Percentiles rank a stretch among this genome's conserved stretches.
Evolutionary conservation across 64 coral and sea anemone genomes (phyloP).

Genomic region (Pocillopora damicornis): DNA sequence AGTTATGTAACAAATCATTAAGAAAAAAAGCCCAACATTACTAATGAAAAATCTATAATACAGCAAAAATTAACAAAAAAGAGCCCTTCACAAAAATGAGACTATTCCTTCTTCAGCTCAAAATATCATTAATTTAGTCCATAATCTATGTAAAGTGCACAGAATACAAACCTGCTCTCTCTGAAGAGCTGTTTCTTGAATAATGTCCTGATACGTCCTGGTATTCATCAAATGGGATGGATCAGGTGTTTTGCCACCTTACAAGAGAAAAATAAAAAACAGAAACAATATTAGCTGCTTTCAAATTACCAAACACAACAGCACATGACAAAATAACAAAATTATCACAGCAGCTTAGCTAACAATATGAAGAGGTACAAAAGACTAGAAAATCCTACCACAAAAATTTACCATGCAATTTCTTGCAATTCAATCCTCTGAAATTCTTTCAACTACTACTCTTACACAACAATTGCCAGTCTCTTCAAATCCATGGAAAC

Average conservation of each 20-base stretch:
- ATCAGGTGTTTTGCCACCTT: conserved; percentile 70
- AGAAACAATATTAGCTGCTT: conserved; percentile 8
- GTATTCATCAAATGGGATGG: conserved; percentile 27
- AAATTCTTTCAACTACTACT: background rate
- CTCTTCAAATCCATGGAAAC: background rate
- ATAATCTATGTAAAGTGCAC: no score
- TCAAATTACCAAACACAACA: background rate
- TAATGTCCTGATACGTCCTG: conserved; percentile 55
- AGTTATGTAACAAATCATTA: no score
- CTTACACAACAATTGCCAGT: background rate
- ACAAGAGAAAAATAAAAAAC: conserved; percentile 29
- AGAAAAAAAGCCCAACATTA: no score
- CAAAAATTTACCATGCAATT: background rate
- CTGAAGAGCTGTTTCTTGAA: conserved; percentile 50
- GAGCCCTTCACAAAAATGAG: no score
- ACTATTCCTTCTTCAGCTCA: no score
- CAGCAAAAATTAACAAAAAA: no score
- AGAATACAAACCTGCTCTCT: conserved; percentile 43
- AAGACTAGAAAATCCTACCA: background rate
- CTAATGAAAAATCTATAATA: no score
- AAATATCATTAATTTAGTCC: no score
- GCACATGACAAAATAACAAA: background rate
- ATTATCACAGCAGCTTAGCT: conserved; percentile 7
- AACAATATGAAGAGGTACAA: background rate
- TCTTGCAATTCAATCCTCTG: background rate